phyloP scores from a whole-genome alignment of 2,113 vertebrate species.

The Columba janthina region DNA sequence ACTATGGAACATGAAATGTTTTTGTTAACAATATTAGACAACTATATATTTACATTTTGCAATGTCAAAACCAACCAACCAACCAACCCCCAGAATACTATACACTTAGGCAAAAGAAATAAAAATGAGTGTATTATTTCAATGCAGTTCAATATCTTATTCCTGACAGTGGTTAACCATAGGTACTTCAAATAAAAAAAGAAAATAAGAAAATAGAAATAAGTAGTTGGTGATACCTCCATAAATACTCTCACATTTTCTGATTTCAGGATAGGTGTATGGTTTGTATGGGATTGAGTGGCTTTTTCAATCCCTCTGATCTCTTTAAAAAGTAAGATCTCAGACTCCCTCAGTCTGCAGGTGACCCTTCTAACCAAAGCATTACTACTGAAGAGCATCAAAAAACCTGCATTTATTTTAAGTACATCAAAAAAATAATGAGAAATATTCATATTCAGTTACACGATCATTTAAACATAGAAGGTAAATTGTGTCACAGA shows the following conservation, averaged over 20 bases:
- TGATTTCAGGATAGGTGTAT: background rate
- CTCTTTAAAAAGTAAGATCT: background rate
- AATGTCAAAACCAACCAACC: background rate
- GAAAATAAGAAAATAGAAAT: background rate
- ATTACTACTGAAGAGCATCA: background rate
- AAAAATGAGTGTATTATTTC: background rate
- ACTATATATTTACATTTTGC: background rate
- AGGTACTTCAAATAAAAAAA: background rate
- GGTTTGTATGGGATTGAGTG: background rate
- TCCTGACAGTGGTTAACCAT: background rate
- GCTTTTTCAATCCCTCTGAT: background rate
- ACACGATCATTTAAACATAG: background rate
- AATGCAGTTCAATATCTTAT: background rate
- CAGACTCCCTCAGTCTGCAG: background rate
- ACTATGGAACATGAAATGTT: background rate
- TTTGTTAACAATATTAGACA: background rate
- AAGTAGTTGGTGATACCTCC: background rate
- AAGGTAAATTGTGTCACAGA: background rate
- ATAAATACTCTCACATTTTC: background rate
- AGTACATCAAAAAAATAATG: fast-evolving
- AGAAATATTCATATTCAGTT: background rate
- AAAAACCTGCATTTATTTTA: background rate
- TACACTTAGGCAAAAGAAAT: background rate
- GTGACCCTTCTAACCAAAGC: background rate
- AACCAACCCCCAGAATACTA: background rate